Base-by-base conservation (phyloP, 2,888 invertebrate genomes). In the Patella depressa region DNA sequence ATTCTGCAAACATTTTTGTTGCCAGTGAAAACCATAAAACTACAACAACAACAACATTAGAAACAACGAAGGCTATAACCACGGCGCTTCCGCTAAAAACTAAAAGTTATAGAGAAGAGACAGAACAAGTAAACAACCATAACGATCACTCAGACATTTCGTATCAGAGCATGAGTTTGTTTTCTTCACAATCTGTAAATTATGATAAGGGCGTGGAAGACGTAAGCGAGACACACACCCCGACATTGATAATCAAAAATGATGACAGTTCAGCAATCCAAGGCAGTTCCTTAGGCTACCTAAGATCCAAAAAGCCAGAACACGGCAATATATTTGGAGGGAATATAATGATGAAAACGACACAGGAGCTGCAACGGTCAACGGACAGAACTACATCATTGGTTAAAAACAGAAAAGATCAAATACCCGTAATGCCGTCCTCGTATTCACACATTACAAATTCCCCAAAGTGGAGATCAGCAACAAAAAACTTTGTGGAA, bases 401-500 rank as follows among this genome's bases (percentile, higher is more conserved):
- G 19, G 65, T 65, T 65, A 65, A 65, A 14, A 65, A 24, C 24
- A 24, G 11, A 65, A 65, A 65, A 11, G 65, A 24, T 2, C 14
- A 65, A 24, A 65, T 24, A 24, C 65, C 65, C 14, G 12, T 7
- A 17, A 14, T 17, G n/a, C 9, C 17, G 15, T 17, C 19, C 19
- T 59, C 59, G 12, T 24, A 0, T 19, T 19, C 11, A 24, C 65
- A 65, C 12, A 24, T 3, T 5, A 11, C 12, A 12, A 11, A 65
- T 24, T 12, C 19, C 19, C 24, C 65, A 15, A 65, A 65, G 65
- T n/a, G 9, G 19, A 65, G 19, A 19, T 11, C 65, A 24, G 19
- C n/a, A 65, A 15, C 65, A 11, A 53, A 65, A 76, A 65, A 19
- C 29, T 17, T 54, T 19, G 74, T 76, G 15, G 53, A 76, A 55